phyloP scores from a whole-genome alignment of 2,888 invertebrate species.

The Theretra japonica region DNA sequence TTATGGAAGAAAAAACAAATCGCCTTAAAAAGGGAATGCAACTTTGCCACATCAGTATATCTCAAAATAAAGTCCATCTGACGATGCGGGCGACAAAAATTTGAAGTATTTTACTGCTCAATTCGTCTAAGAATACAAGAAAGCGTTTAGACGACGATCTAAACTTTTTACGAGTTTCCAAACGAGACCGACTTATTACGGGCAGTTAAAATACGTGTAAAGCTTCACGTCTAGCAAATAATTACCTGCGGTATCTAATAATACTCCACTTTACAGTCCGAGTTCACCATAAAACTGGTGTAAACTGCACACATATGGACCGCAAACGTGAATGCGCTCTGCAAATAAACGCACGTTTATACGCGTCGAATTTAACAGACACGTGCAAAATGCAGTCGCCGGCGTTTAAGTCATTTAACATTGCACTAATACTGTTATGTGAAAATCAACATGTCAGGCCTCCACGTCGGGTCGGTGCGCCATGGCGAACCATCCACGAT shows the following conservation, averaged over 20 bases:
- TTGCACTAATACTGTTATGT: constrained; percentile 63
- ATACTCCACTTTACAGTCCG: constrained; percentile 33
- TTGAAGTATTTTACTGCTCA: neutral
- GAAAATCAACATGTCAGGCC: constrained; percentile 53
- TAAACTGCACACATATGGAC: constrained; percentile 25
- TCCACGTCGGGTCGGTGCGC: neutral
- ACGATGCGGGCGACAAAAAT: neutral
- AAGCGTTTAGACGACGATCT: constrained; percentile 34
- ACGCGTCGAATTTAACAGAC: constrained; percentile 65
- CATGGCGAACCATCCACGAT: neutral
- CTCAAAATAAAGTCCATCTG: too few species aligned
- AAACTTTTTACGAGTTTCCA: constrained; percentile 12
- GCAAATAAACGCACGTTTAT: constrained; percentile 63
- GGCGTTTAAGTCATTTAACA: constrained; percentile 69
- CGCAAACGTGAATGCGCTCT: constrained; percentile 56
- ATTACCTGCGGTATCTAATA: constrained; percentile 30
- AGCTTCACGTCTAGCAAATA: constrained; percentile 26
- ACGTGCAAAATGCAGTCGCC: constrained; percentile 61
- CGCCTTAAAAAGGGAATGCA: too few species aligned
- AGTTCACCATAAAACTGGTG: constrained; percentile 35
- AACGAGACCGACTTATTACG: constrained; percentile 4
- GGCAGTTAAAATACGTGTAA: constrained; percentile 4
- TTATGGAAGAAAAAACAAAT: too few species aligned
- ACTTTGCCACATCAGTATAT: too few species aligned
- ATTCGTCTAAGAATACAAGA: neutral